phyloP scores from a whole-genome alignment of 37 sponge, comb jelly and placozoan species.

The Tethya wilhelma region DNA sequence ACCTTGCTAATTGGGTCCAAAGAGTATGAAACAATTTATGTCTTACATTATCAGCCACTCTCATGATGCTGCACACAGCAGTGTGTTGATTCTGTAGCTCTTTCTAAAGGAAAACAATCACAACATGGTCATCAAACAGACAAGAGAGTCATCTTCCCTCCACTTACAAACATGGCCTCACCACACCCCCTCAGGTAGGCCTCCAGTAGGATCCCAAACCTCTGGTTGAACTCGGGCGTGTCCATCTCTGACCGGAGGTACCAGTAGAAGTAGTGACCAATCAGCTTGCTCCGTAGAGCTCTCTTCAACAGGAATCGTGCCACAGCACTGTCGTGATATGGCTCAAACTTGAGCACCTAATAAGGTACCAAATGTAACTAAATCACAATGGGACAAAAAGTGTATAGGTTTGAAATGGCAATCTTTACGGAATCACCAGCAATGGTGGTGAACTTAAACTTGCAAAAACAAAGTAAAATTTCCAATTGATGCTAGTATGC shows the following conservation, averaged over 20 bases:
- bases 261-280: constrained; percentile 96
- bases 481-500: too few species aligned
- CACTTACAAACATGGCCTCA: constrained; percentile 73
- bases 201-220: constrained; percentile 90
- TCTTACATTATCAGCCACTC: constrained; percentile 65
- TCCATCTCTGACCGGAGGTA: constrained; percentile 94
- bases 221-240: constrained; percentile 80
- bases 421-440: too few species aligned
- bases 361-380: too few species aligned
- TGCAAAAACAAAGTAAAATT: too few species aligned
- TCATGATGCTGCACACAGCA: constrained; percentile 60
- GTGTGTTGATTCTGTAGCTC: constrained; percentile 74
- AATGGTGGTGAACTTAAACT: too few species aligned
- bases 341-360: constrained; percentile 90
- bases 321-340: constrained; percentile 88
- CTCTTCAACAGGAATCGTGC: constrained; percentile 81
- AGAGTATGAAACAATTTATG: too few species aligned
- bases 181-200: constrained; percentile 92
- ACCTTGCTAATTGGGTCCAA: too few species aligned
- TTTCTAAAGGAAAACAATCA: constrained; percentile 29
- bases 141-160: too few species aligned
- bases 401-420: too few species aligned
- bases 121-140: too few species aligned
- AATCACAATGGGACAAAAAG: too few species aligned
- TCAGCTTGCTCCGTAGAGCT: constrained; percentile 84